phyloP scores from a whole-genome alignment of 2,888 invertebrate genomes.

The Polyommatus icarus region DNA sequence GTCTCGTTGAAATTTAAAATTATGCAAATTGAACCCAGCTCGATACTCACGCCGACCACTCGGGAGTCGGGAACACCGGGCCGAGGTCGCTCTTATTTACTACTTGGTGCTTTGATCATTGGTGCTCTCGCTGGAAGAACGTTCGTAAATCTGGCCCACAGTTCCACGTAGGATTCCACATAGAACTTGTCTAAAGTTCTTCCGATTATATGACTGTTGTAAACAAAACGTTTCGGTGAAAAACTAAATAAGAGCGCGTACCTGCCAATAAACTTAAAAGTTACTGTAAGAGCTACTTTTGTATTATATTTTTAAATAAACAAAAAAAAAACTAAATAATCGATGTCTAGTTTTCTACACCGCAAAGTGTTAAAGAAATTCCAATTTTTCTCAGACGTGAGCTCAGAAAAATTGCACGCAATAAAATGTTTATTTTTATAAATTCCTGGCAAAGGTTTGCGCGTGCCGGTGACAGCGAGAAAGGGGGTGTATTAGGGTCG shows the following conservation, averaged over 20 bases:
- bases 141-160: neutral
- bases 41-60: constrained; percentile 16
- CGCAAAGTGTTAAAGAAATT: neutral
- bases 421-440: constrained; percentile 32
- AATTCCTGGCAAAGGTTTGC: constrained; percentile 40
- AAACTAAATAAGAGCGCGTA: neutral
- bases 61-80: constrained; percentile 3
- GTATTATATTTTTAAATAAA: no score
- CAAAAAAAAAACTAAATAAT: neutral
- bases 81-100: constrained; percentile 1
- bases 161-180: neutral
- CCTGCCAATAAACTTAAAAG: no score
- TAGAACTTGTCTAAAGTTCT: neutral
- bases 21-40: constrained; percentile 24
- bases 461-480: constrained; percentile 39
- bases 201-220: neutral
- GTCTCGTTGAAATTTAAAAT: constrained; percentile 24
- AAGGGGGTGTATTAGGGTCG: constrained; percentile 52
- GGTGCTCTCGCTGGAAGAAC: neutral
- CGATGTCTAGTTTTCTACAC: neutral
- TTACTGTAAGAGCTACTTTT: no score
- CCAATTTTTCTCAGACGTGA: neutral
- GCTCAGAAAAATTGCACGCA: neutral
- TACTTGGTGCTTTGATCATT: neutral
- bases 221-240: neutral